These are phyloP conservation scores for Lasiommata megera DNA, from an alignment of 2,888 invertebrate species.

Conservation along the genomic window DNA sequence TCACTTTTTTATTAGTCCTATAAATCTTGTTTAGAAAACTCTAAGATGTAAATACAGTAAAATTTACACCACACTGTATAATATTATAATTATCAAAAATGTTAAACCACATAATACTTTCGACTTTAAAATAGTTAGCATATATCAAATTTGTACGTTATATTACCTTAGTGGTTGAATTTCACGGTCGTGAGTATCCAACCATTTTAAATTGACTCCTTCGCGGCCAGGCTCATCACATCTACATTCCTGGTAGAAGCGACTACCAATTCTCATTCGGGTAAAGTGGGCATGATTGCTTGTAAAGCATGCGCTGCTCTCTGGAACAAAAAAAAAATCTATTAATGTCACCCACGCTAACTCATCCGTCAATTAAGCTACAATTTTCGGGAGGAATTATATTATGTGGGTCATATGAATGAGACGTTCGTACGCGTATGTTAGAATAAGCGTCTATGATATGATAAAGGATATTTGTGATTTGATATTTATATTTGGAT, in stretches of 20 bases:
- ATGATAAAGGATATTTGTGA: neutral
- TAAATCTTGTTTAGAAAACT: no score
- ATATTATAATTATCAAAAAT: neutral
- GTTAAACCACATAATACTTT: neutral
- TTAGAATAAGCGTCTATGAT: neutral
- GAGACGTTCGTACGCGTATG: neutral
- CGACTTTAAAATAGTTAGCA: neutral
- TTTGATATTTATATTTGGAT: neutral
- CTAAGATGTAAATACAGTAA: no score
- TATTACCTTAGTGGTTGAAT: slow-evolving; percentile 54
- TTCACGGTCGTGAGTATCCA: slow-evolving; percentile 44
- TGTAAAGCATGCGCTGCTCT: slow-evolving; percentile 49
- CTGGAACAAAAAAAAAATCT: slow-evolving; percentile 46
- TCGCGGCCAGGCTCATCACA: slow-evolving; percentile 47
- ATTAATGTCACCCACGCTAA: slow-evolving; percentile 25
- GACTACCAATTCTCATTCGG: slow-evolving; percentile 44
- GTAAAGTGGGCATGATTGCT: slow-evolving; percentile 37
- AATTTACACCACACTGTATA: no score
- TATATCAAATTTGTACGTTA: slow-evolving; percentile 19
- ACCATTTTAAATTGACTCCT: slow-evolving; percentile 48
- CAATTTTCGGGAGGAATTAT: slow-evolving; percentile 11
- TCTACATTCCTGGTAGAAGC: slow-evolving; percentile 56
- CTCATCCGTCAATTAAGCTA: slow-evolving; percentile 26
- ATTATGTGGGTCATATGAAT: slow-evolving; percentile 6
- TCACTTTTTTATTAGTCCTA: no score